Conservation (phyloP, 2,113 vertebrate genomes). For the Hymenochirus boettgeri region DNA sequence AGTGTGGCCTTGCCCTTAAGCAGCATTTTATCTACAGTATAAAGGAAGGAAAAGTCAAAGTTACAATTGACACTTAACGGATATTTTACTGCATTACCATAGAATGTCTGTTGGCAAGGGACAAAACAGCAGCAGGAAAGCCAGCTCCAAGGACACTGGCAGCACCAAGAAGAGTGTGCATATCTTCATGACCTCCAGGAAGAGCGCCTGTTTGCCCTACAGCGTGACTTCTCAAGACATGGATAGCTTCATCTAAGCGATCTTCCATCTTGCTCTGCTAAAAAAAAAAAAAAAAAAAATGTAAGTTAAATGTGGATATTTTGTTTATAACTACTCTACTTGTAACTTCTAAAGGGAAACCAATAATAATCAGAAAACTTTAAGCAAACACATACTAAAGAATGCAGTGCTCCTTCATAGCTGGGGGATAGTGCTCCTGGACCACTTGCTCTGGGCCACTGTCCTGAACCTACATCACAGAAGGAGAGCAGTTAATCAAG, state of each 20-base stretch:
- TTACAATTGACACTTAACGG: no score
- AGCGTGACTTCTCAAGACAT: slow-evolving; percentile 89
- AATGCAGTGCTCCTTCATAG: slow-evolving; percentile 86
- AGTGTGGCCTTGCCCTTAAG: no score
- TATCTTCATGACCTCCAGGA: slow-evolving; percentile 66
- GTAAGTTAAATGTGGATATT: no score
- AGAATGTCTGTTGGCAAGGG: slow-evolving; percentile 77
- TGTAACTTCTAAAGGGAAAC: no score
- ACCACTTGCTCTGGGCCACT: slow-evolving; percentile 85
- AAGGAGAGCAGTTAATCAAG: no score
- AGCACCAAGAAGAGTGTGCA: slow-evolving; percentile 73
- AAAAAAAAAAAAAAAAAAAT: no score
- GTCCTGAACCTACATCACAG: slow-evolving; percentile 74
- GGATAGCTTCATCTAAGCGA: slow-evolving; percentile 93
- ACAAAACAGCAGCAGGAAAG: slow-evolving; percentile 73
- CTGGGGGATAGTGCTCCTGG: slow-evolving; percentile 86
- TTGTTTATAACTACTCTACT: not conserved
- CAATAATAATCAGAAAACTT: no score
- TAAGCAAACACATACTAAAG: slow-evolving; percentile 69
- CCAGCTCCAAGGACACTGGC: slow-evolving; percentile 72
- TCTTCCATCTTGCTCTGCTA: slow-evolving; percentile 97
- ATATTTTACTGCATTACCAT: slow-evolving; percentile 72
- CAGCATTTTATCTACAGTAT: no score
- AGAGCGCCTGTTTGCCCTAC: slow-evolving; percentile 76
- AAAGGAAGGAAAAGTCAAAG: no score